Evolutionary conservation across 2,113 vertebrate species (phyloP), one percentile per base, ranked within the genome.

Genomic region (Platycercus adscitus): DNA sequence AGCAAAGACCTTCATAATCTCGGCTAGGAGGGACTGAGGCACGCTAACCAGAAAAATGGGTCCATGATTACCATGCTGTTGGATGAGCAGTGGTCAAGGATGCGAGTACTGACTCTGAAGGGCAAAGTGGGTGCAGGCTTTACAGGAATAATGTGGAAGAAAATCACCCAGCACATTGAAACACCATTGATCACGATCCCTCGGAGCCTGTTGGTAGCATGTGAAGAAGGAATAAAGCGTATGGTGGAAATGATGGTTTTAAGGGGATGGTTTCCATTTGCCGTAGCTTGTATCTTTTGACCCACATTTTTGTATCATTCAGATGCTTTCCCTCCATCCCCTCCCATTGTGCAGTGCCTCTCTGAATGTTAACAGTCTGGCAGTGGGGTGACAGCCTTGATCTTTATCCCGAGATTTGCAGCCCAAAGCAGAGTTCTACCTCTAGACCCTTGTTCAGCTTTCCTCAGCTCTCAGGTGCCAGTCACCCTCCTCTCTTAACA

Each of bases 311-410:
- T 47, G 9, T 75, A 9, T 23, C 13, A 3, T 64, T 72, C 28
- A 7, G n/a, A n/a, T 1, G 1, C 46, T 44, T 66, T 46, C 13
- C 24, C 14, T 81, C 35, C 8, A 17, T 41, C 19, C 25, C 26
- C 20, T 35, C 21, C 21, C 15, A 8, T 18, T 1, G 1, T 0
- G 0, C 3, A 0, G 16, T 69, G 35, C 41, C 37, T 21, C 35
- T 56, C 17, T 17, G 47, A 65, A 31, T 0, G 2, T 61, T 25
- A 29, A 21, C 11, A 20, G 26, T 8, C 26, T 2, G 1, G 24
- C 35, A 46, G 47, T 1, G 1, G 3, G 18, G 31, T n/a, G 49
- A 43, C 44, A 61, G 46, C 26, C 35, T 76, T 61, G 37, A 29
- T 95, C 17, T 73, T 53, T n/a, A 6, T 17, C 31, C 66, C 28